phyloP scores from a whole-genome alignment of 2,113 vertebrate genomes.

The Lampris incognitus region DNA sequence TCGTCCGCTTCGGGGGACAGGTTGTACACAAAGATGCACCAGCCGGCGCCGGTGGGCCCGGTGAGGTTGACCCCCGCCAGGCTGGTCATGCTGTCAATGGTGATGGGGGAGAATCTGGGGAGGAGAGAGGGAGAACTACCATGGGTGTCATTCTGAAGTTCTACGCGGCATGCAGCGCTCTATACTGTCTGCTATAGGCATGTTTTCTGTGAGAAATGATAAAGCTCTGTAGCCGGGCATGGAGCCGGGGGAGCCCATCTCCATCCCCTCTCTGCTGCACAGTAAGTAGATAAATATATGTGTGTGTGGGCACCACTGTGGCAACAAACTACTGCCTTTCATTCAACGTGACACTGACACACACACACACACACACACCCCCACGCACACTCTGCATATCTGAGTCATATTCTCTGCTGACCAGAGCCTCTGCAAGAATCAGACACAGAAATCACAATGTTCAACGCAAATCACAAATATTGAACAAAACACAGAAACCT shows the following conservation, averaged over 20 bases:
- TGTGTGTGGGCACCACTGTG: slow-evolving; percentile 63
- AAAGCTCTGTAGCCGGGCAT: slow-evolving; percentile 51
- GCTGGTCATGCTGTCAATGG: slow-evolving; percentile 92
- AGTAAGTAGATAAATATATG: slow-evolving; percentile 65
- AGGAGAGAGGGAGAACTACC: slow-evolving; percentile 91
- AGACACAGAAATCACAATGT: slow-evolving; percentile 81
- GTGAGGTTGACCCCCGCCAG: slow-evolving; percentile 90
- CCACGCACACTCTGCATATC: slow-evolving; percentile 76
- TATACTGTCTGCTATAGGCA: slow-evolving; percentile 58
- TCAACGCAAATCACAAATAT: slow-evolving; percentile 81
- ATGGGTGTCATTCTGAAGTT: slow-evolving; percentile 91
- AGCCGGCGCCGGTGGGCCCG: slow-evolving; percentile 87
- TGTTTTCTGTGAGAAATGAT: slow-evolving; percentile 58
- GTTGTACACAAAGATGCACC: slow-evolving; percentile 99
- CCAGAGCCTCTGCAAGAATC: slow-evolving; percentile 82
- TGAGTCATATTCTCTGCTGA: slow-evolving; percentile 78
- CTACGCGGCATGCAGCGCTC: slow-evolving; percentile 59
- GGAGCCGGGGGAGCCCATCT: slow-evolving; percentile 69
- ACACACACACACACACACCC: slow-evolving; percentile 75
- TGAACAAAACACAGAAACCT: slow-evolving; percentile 86
- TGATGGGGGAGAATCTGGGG: slow-evolving; percentile 92
- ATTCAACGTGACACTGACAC: slow-evolving; percentile 70
- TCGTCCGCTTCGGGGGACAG: slow-evolving; percentile 94
- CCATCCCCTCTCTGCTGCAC: slow-evolving; percentile 73
- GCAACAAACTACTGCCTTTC: slow-evolving; percentile 72